Evolutionary conservation across 2,797 vertebrate genomes (phyloP).

Genomic region (Myotis daubentonii): DNA sequence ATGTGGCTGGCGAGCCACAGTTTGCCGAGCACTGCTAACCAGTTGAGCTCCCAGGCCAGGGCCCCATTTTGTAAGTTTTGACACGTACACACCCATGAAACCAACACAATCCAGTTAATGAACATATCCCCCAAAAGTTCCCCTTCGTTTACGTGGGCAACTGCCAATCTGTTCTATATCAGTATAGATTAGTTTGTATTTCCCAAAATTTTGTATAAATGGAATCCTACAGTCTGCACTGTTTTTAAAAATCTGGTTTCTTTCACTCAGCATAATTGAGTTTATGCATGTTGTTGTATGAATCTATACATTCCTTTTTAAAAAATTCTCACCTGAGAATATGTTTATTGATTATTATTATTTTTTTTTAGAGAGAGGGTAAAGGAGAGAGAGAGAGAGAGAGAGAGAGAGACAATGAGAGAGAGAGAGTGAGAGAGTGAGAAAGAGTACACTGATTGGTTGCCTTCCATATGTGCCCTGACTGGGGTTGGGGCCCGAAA

Average conservation of each 20-base stretch:
- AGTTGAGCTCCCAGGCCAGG: no score
- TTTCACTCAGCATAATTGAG: neutral
- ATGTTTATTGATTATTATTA: neutral
- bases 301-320: neutral
- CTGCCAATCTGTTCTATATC: neutral
- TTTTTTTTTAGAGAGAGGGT: neutral
- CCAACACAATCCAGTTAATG: neutral
- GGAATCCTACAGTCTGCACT: neutral
- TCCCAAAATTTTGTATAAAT: neutral
- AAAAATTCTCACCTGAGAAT: neutral
- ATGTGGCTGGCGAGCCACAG: no score
- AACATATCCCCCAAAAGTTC: neutral
- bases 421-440: neutral
- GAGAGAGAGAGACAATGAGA: neutral
- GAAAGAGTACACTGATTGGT: neutral
- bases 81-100: neutral
- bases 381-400: neutral
- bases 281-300: neutral
- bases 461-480: neutral
- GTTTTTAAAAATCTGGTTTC: neutral
- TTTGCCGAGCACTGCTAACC: no score
- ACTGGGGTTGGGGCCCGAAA: neutral
- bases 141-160: neutral
- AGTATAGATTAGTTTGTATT: neutral
- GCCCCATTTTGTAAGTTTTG: neutral